phyloP scores from a whole-genome alignment of 2,797 vertebrate genomes.

The Eupleurogrammus muticus region DNA sequence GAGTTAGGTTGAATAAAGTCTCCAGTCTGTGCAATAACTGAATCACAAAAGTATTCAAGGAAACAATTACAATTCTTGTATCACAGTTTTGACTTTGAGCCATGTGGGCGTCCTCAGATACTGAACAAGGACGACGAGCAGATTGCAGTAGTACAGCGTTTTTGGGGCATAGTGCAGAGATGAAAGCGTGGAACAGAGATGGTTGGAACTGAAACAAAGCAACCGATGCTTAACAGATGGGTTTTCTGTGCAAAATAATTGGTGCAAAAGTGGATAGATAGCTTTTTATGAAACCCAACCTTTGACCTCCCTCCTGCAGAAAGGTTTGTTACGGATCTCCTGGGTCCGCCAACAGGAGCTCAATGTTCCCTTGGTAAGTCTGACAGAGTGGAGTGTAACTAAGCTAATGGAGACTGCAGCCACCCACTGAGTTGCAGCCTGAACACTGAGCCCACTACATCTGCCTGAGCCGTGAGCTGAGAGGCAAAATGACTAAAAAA shows the following conservation, averaged over 20 bases:
- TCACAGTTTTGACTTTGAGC: conserved; percentile 15
- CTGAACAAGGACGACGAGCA: conserved; percentile 30
- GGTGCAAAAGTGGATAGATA: conserved; percentile 51
- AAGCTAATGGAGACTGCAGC: conserved; percentile 54
- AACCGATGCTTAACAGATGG: conserved; percentile 39
- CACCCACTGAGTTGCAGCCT: conserved; percentile 46
- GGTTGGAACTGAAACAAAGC: conserved; percentile 35
- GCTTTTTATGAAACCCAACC: conserved; percentile 58
- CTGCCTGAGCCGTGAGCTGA: conserved; percentile 26
- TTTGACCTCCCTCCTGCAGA: conserved; percentile 74
- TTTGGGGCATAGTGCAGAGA: conserved; percentile 41
- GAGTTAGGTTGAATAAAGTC: not conserved
- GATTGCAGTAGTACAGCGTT: conserved; percentile 49
- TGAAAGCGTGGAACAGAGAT: conserved; percentile 52
- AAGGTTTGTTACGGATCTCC: conserved; percentile 67
- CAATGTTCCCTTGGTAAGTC: conserved; percentile 68
- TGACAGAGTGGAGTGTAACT: conserved; percentile 57
- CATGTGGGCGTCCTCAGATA: conserved; percentile 40
- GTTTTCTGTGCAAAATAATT: conserved; percentile 55
- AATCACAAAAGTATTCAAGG: conserved; percentile 36
- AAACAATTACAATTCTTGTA: conserved; percentile 21
- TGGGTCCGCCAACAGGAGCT: conserved; percentile 59
- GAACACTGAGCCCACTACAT: conserved; percentile 37
- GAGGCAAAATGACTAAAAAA: conserved; percentile 17
- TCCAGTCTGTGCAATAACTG: conserved; percentile 6